A percentile compares a stretch with the other conserved stretches of the same genome.
Conservation (phyloP, 92 coral and sea anemone species). For the Palythoa caribaeorum region DNA sequence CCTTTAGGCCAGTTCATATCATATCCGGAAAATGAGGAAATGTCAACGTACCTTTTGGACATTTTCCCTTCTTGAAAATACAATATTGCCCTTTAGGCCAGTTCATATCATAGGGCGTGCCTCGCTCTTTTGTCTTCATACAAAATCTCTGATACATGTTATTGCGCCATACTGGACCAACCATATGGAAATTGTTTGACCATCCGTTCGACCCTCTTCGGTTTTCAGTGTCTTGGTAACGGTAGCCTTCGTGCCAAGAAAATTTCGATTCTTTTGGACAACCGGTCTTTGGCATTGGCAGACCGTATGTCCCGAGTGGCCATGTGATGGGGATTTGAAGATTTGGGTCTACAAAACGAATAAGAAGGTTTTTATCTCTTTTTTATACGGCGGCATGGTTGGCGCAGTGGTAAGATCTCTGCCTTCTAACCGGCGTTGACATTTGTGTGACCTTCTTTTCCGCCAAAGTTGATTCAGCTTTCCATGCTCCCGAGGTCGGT, state of each 20-base stretch:
- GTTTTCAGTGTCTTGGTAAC: constrained; percentile 63
- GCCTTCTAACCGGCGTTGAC: too few species aligned
- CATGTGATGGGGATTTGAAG: constrained; percentile 57
- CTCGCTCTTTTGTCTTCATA: constrained; percentile 54
- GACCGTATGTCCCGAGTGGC: constrained; percentile 72
- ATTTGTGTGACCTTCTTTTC: too few species aligned
- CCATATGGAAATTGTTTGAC: constrained; percentile 55
- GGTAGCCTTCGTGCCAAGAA: constrained; percentile 57
- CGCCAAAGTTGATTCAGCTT: too few species aligned
- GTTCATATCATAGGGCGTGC: background rate
- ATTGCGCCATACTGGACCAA: constrained; percentile 4
- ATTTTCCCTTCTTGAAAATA: constrained; percentile 60
- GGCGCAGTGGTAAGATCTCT: too few species aligned
- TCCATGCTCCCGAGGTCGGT: too few species aligned
- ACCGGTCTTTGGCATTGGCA: constrained; percentile 68
- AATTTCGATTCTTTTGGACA: constrained; percentile 55
- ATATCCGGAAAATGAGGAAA: too few species aligned
- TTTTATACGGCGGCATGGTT: too few species aligned
- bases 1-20: constrained; percentile 49
- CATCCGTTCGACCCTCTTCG: background rate
- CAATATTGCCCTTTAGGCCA: constrained; percentile 66
- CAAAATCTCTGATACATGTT: constrained; percentile 61
- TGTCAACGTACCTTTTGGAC: constrained; percentile 54
- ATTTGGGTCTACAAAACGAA: constrained; percentile 26
- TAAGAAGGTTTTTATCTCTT: too few species aligned